Base-by-base conservation (phyloP, 2,113 vertebrate genomes). In the Serilophus lunatus region DNA sequence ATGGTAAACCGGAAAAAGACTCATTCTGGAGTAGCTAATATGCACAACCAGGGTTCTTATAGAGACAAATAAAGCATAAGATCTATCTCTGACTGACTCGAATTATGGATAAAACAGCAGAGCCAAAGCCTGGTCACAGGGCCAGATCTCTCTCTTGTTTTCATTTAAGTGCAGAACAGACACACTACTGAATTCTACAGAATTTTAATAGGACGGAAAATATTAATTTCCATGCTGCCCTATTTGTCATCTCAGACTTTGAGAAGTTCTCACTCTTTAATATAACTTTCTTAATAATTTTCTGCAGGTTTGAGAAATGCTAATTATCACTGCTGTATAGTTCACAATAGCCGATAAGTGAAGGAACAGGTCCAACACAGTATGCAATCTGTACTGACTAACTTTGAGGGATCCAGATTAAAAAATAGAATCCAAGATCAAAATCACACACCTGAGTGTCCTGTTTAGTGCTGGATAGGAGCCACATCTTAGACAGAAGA, bases 41-140 rank as follows among this genome's bases (percentile, higher is more conserved):
- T 42, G 8, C 19, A 82, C 1, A 0, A 66, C 26, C 25, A 86
- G 29, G 35, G 13, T 12, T 76, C 13, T 22, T 0, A 0, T 12
- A 51, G 29, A 7, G 23, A 23, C 54, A 10, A 86, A 66, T 38
- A 44, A 89, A 81, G 33, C 47, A 23, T 6, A 80, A 76, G 24
- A 28, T 51, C 20, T 44, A 0, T 20, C 35, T 75, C 29, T 65
- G 13, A 33, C 20, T 22, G 12, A 2, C 7, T 84, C 51, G 42
- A 29, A 45, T 66, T 33, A 22, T 14, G 18, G 12, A 29, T 2
- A 3, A 20, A 61, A 70, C 1, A 18, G 33, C 5, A 50, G 18
- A 66, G 5, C 5, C 56, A 60, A 65, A 51, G 4, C 24, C 31
- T 56, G 9, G 23, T 72, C 51, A 57, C 44, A 45, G 28, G n/a